Evolutionary conservation across 2,113 vertebrate species (phyloP).

Genomic region (Chamaea fasciata): DNA sequence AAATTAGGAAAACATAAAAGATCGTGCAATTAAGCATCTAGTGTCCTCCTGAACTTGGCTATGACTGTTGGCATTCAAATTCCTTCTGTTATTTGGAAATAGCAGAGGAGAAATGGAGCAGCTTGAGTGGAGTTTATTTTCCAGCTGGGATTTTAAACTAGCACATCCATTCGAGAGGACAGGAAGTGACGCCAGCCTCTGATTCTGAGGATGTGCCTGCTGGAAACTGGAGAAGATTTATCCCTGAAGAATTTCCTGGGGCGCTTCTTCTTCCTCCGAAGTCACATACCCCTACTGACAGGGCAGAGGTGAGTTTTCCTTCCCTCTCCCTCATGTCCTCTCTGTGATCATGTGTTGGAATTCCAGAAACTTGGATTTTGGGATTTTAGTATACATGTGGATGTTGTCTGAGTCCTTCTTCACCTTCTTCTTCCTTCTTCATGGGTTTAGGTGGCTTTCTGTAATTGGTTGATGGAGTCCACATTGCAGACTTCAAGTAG

Average conservation of each 20-base stretch:
- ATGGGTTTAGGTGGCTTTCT: too few species aligned
- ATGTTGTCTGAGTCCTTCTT: too few species aligned
- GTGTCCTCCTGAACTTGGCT: neutral
- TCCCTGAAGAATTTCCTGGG: neutral
- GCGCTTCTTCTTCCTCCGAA: neutral
- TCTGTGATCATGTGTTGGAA: too few species aligned
- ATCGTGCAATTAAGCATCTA: neutral
- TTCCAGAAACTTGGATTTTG: too few species aligned
- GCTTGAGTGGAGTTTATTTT: neutral
- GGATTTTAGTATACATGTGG: too few species aligned
- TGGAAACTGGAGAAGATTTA: neutral
- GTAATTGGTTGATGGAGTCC: too few species aligned
- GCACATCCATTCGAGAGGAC: neutral
- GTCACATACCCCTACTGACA: fast-evolving
- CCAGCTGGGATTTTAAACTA: neutral
- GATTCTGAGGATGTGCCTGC: neutral
- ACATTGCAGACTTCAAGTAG: too few species aligned
- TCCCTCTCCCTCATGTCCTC: too few species aligned
- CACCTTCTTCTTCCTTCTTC: too few species aligned
- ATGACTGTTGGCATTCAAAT: neutral
- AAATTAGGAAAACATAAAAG: neutral
- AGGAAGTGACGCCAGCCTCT: neutral
- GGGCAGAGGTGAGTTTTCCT: neutral
- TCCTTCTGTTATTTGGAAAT: neutral
- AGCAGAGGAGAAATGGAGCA: neutral